Evolutionary conservation across 2,113 vertebrate species (phyloP).

Genomic region (Lota lota): DNA sequence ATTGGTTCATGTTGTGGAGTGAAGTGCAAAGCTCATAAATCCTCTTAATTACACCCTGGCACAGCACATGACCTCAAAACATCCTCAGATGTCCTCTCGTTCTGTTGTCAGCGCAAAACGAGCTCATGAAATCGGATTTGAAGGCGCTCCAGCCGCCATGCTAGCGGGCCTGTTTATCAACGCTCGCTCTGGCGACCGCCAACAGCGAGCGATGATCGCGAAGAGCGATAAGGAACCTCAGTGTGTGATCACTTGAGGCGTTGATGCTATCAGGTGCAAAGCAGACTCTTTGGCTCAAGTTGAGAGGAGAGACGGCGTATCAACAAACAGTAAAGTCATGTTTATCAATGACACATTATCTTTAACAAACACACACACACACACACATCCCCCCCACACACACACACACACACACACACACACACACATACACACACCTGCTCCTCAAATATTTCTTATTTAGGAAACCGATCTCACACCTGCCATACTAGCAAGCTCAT

Average conservation of each 20-base stretch:
- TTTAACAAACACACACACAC: neutral
- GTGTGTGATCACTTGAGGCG: slow-evolving; percentile 37
- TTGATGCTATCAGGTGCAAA: slow-evolving; percentile 40
- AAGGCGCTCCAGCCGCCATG: slow-evolving; percentile 13
- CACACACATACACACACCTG: slow-evolving; percentile 32
- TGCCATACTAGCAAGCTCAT: slow-evolving; percentile 1
- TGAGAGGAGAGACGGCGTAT: slow-evolving; percentile 19
- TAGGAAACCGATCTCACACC: slow-evolving; percentile 24
- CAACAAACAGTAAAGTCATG: slow-evolving; percentile 5
- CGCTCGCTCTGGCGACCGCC: slow-evolving; percentile 14
- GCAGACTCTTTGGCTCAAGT: slow-evolving; percentile 38
- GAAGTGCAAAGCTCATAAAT: slow-evolving; percentile 49
- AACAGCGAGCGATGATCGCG: slow-evolving; percentile 33
- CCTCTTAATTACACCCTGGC: slow-evolving; percentile 47
- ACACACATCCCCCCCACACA: slow-evolving; percentile 5
- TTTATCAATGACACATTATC: neutral
- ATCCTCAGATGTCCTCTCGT: slow-evolving; percentile 17
- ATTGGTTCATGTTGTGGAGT: neutral
- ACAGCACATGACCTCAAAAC: slow-evolving; percentile 27
- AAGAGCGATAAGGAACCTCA: slow-evolving; percentile 2
- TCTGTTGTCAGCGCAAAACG: slow-evolving; percentile 21
- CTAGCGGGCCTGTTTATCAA: too few relatives aligned
- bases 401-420: neutral
- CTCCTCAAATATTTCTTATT: slow-evolving; percentile 25
- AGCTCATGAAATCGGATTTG: slow-evolving; percentile 24